These are phyloP conservation scores for Iselma pallidipennis DNA, from an alignment of 2,888 invertebrate species.

Conservation along the genomic window DNA sequence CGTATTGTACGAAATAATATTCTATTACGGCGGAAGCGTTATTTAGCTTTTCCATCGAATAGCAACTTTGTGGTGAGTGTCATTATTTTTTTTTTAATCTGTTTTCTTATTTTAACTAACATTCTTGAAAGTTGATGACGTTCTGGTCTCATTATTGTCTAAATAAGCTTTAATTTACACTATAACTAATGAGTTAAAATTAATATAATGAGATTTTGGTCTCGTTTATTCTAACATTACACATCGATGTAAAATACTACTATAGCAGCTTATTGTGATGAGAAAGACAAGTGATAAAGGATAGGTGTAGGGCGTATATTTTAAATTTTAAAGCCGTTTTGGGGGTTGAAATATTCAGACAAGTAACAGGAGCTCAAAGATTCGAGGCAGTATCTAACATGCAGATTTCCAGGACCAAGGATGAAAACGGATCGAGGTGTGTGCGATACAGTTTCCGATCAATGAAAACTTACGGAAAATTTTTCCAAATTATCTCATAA, in stretches of 20 bases:
- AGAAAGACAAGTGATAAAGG: not conserved
- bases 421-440: not conserved
- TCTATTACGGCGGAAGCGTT: slow-evolving; percentile 54
- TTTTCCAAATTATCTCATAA: not conserved
- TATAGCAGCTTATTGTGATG: no score
- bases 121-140: not conserved
- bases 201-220: not conserved
- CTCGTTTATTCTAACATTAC: not conserved
- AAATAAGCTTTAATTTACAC: not conserved
- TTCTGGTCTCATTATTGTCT: not conserved
- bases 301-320: slow-evolving; percentile 13
- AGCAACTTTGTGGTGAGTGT: slow-evolving; percentile 52
- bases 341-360: slow-evolving; percentile 28
- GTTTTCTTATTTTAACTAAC: not conserved
- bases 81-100: not conserved
- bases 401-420: slow-evolving; percentile 14
- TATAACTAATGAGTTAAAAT: not conserved
- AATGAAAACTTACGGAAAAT: not conserved
- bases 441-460: not conserved
- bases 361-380: slow-evolving; percentile 23
- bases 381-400: not conserved
- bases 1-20: slow-evolving; percentile 23
- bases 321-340: slow-evolving; percentile 26
- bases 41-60: slow-evolving; percentile 59
- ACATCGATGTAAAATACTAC: no score